phyloP scores from a whole-genome alignment of 2,797 vertebrate genomes.

The Aphelocoma californica region DNA sequence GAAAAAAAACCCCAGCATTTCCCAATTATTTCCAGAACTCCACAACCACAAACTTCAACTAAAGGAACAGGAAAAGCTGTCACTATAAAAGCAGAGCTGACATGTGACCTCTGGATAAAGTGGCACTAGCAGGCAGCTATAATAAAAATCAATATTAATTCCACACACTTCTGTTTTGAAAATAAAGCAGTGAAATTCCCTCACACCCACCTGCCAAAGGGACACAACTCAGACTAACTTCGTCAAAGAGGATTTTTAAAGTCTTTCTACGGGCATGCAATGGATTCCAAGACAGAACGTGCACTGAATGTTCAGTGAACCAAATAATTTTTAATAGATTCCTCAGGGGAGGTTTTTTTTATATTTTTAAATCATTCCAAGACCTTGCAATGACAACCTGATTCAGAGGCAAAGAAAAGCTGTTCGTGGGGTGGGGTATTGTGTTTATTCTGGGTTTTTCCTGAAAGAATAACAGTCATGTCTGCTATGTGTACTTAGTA shows the following conservation, averaged over 20 bases:
- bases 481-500: not conserved
- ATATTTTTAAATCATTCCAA: conserved; percentile 54
- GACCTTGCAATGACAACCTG: conserved; percentile 46
- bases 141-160: conserved; percentile 68
- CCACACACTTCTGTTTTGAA: conserved; percentile 47
- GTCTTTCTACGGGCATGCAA: conserved; percentile 43
- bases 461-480: not conserved
- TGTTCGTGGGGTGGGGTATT: not conserved
- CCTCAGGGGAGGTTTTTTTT: conserved; percentile 47
- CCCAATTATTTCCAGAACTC: conserved; percentile 14
- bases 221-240: conserved; percentile 29
- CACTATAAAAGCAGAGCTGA: conserved; percentile 12
- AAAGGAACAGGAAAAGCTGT: not conserved
- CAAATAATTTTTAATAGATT: conserved; percentile 71
- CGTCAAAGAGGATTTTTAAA: not conserved
- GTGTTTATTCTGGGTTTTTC: not conserved
- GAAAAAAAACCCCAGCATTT: not conserved
- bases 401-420: conserved; percentile 35
- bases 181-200: conserved; percentile 53
- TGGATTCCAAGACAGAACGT: conserved; percentile 42
- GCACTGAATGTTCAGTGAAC: conserved; percentile 63
- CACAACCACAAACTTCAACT: not conserved
- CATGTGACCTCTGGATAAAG: conserved; percentile 5
- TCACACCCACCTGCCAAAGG: conserved; percentile 29
- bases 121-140: conserved; percentile 12